Base-by-base conservation (phyloP, 2,113 vertebrate genomes). In the Oenanthe melanoleuca region DNA sequence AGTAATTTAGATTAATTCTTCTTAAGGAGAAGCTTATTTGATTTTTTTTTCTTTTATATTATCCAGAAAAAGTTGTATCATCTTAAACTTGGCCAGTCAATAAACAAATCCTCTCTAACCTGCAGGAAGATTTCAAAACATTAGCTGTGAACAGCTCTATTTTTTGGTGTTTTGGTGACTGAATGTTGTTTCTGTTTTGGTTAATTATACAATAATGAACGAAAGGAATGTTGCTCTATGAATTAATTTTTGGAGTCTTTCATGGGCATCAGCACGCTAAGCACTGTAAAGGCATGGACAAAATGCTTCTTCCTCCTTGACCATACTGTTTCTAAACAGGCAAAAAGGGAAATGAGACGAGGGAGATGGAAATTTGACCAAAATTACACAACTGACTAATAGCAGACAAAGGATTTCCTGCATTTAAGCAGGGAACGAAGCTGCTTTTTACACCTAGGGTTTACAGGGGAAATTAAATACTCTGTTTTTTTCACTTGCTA, bases 331-430 rank as follows among this genome's bases (percentile, higher is more conserved):
- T 90, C 67, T 90, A 59, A 94, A 82, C 20, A 61, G 50, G 37
- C 74, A 89, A 89, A 93, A 94, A 66, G 47, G 81, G 93, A 96
- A 96, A 88, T 56, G 37, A 34, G 59, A 45, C 33, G 72, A 77
- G 28, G 53, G 33, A 80, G 34, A 83, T 23, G 33, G 80, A 38
- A 83, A 92, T 86, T 67, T 64, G 72, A 88, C 69, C 49, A 84
- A 83, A 64, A 86, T 92, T 66, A 88, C 64, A 26, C 52, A 93
- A 94, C 25, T 80, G 61, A 77, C 38, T 80, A 52, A 82, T 37
- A 83, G 37, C 47, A 88, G 92, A 73, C 60, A 96, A 67, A 82
- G 31, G 24, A 71, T 88, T 89, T 78, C 49, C 59, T 77, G 34
- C 25, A 44, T 93, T 72, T 60, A 53, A 90, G 29, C 47, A 65